These are phyloP conservation scores for Pygoscelis antarcticus DNA, from an alignment of 2,113 vertebrate species.

Conservation along the genomic window DNA sequence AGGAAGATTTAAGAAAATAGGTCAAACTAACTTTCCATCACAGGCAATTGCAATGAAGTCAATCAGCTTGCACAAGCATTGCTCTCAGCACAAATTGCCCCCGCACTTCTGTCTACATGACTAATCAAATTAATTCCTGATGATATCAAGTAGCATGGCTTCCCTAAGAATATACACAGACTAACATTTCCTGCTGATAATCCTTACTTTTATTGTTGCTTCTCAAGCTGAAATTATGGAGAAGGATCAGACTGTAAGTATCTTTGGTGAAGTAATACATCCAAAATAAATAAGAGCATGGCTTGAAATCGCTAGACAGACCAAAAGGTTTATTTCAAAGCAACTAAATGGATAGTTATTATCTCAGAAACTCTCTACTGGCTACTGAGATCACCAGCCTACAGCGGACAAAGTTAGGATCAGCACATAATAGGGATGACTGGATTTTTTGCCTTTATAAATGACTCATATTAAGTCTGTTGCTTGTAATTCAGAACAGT, in stretches of 20 bases:
- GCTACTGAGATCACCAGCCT: background rate
- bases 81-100: conserved; percentile 17
- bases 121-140: conserved; percentile 49
- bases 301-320: background rate
- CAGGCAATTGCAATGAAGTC: conserved; percentile 4
- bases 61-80: conserved; percentile 11
- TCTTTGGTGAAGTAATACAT: background rate
- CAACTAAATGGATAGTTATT: conserved; percentile 21
- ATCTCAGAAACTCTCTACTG: conserved; percentile 9
- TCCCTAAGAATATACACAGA: background rate
- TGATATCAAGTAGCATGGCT: background rate
- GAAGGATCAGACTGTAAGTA: background rate
- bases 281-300: background rate
- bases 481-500: conserved; percentile 42
- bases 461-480: conserved; percentile 28
- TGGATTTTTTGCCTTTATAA: conserved; percentile 49
- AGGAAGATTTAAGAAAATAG: conserved; percentile 48
- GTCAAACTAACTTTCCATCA: conserved; percentile 42
- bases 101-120: background rate
- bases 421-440: background rate
- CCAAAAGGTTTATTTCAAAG: conserved; percentile 22
- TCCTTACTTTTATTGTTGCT: background rate
- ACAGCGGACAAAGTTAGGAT: background rate
- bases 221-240: background rate
- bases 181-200: background rate